Base-by-base conservation (phyloP, 2,888 invertebrate species). In the Cephus pulcher region DNA sequence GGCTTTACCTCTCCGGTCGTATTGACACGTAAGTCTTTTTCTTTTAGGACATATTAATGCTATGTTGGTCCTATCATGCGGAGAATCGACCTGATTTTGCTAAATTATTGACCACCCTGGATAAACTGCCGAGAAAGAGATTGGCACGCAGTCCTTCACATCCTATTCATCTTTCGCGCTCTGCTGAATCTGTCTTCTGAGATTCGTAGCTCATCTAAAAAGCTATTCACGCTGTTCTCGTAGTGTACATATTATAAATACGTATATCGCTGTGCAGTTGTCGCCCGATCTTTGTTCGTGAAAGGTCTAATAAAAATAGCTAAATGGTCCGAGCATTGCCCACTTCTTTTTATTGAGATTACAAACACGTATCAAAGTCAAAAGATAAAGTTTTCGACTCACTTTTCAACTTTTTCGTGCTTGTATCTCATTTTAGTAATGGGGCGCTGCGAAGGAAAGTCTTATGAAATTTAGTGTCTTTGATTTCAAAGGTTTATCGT, bases 71-170 rank as follows among this genome's bases (percentile, higher is more conserved):
- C 80, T 98, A 95, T 92, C 95, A 95, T 79, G 93, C 96, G 11
- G 93, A 94, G 78, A 97, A 98, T 89, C 95, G 99, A 82, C 98
- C 98, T 0, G 97, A 98, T 91, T 99, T 99, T 93, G 95, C 96
- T 77, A 95, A 95, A 84, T 93, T 99, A 80, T 94, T 97, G 85
- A 95, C 95, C 79, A 95, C 96, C 79, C 94, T 99, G 79, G 97
- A 98, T 90, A 96, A 97, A 91, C 94, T 99, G 87, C 99, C 99
- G 74, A 97, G 98, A 92, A 98, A 98, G 93, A 95, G 98, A 74
- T 94, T 99, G 85, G 98, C 98, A 76, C 96, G 99, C 84, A 98
- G 98, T 90, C 99, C 99, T 84, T 99, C 99, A 82, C 99, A 99
- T 94, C 99, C 99, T 40, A 96, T 98, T 86, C 98, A 99, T 91